These are phyloP conservation scores for Xiphorhynchus erythropygius DNA, from an alignment of 2,797 vertebrate species.

Conservation along the genomic window DNA sequence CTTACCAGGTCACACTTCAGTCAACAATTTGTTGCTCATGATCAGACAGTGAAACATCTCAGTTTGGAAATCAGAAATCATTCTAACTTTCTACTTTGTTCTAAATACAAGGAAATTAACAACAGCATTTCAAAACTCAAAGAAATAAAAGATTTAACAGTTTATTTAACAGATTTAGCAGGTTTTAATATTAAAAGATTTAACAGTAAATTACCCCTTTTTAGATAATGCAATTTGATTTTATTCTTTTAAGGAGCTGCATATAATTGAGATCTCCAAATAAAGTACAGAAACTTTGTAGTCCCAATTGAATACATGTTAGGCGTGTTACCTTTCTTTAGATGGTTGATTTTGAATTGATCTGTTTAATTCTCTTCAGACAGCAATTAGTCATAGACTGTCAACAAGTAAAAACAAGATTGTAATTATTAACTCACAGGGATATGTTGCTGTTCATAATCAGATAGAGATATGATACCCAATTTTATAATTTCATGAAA, in stretches of 20 bases:
- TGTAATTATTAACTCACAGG: constrained; percentile 46
- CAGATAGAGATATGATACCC: constrained; percentile 36
- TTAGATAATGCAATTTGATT: background rate
- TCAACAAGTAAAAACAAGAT: constrained; percentile 57
- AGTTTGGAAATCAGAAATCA: background rate
- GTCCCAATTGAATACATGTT: background rate
- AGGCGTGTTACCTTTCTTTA: background rate
- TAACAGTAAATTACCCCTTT: background rate
- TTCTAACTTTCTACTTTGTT: background rate
- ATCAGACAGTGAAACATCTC: background rate
- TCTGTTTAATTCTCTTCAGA: constrained; percentile 51
- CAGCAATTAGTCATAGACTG: constrained; percentile 57
- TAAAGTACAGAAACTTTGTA: background rate
- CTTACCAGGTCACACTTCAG: background rate
- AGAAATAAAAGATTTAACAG: background rate
- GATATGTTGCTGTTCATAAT: constrained; percentile 30
- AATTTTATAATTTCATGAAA: constrained; percentile 50
- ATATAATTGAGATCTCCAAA: background rate
- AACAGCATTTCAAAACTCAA: background rate
- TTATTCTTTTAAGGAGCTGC: background rate
- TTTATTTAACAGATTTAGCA: background rate
- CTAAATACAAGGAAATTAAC: background rate
- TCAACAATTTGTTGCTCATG: background rate
- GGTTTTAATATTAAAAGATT: background rate
- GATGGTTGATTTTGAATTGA: constrained; percentile 22